These are phyloP conservation scores for Limosa lapponica DNA, from an alignment of 2,797 vertebrate genomes.

Conservation along the genomic window DNA sequence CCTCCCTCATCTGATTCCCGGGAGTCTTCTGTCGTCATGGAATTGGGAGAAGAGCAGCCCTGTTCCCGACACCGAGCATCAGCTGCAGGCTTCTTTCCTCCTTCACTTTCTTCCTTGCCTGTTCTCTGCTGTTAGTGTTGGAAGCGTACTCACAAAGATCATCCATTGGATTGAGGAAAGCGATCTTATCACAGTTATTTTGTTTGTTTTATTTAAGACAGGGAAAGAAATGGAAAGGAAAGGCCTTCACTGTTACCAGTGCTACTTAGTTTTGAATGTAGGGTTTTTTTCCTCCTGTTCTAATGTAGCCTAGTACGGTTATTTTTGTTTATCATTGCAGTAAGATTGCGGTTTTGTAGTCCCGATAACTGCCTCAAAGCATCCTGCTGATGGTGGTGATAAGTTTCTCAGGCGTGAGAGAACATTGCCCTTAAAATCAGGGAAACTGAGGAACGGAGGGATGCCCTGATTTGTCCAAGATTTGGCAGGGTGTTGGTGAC, in stretches of 20 bases:
- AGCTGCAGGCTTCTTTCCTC: slow-evolving; percentile 35
- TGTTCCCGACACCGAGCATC: neutral
- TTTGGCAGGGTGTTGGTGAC: neutral
- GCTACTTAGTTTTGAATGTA: neutral
- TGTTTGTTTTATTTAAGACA: slow-evolving; percentile 52
- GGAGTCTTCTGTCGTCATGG: slow-evolving; percentile 36
- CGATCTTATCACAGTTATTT: slow-evolving; percentile 52
- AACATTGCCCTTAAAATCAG: neutral
- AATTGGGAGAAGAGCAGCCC: slow-evolving; percentile 25
- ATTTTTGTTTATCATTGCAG: neutral
- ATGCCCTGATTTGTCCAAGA: neutral
- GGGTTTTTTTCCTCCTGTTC: neutral
- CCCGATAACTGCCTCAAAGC: neutral
- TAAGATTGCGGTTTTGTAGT: neutral
- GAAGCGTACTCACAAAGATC: slow-evolving; percentile 24
- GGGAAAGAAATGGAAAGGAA: neutral
- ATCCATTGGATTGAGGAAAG: slow-evolving; percentile 43
- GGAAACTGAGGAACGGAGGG: neutral
- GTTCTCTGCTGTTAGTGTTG: slow-evolving; percentile 42
- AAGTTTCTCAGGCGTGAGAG: neutral
- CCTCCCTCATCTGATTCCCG: slow-evolving; percentile 2
- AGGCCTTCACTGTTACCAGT: neutral
- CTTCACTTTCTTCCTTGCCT: neutral
- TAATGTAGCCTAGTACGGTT: neutral
- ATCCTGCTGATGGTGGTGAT: neutral